A percentile compares a stretch with the other conserved stretches of the same genome.
Conservation (phyloP, 1,140 invertebrate genomes). For the Chrysomallon squamiferum region DNA sequence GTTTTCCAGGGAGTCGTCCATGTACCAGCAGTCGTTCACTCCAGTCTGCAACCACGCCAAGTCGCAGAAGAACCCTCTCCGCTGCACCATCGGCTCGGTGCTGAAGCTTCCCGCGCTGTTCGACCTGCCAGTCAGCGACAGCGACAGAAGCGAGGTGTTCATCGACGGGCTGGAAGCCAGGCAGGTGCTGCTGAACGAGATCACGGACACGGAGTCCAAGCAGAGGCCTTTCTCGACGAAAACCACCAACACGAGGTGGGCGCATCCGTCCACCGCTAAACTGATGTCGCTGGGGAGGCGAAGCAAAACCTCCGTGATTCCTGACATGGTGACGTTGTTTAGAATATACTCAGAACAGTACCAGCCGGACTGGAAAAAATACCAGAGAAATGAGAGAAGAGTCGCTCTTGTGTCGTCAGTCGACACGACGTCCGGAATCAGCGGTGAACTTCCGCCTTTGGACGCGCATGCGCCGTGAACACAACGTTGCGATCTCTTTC, state of each 20-base stretch:
- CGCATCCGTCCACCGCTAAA: constrained; percentile 43
- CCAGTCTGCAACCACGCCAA: background rate
- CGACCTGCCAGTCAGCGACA: background rate
- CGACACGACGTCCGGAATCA: background rate
- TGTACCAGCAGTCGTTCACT: constrained; percentile 35
- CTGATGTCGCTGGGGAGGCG: constrained; percentile 26
- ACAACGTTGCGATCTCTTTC: background rate
- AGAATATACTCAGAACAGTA: constrained; percentile 55
- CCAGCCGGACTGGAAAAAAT: constrained; percentile 40
- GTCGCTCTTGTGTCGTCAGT: background rate
- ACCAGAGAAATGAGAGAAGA: background rate
- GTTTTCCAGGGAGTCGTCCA: constrained; percentile 46
- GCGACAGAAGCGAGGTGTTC: constrained; percentile 28
- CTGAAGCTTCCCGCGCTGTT: background rate
- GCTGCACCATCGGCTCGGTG: no score
- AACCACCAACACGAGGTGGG: constrained; percentile 12
- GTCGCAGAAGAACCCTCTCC: background rate
- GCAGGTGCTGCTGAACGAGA: constrained; percentile 41
- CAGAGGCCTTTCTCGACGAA: constrained; percentile 24
- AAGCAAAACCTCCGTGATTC: constrained; percentile 23
- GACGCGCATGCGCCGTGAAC: background rate
- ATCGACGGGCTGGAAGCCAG: constrained; percentile 45
- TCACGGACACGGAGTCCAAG: constrained; percentile 33
- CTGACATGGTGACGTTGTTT: constrained; percentile 46
- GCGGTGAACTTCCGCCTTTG: background rate